Conservation (phyloP, 2,888 invertebrate species). For the Sinopyrophorus schimmeli region DNA sequence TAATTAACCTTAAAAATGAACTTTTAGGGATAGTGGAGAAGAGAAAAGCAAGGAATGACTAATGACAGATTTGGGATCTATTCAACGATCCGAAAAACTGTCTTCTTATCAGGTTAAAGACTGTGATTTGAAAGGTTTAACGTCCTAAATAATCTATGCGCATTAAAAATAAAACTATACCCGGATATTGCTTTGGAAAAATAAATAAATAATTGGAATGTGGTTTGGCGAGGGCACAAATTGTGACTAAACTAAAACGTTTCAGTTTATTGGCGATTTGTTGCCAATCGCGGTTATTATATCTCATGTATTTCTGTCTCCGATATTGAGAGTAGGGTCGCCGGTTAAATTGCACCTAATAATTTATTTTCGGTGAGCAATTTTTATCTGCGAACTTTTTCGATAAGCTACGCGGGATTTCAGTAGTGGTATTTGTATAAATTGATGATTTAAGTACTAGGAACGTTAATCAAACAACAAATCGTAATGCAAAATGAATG, state of each 20-base stretch:
- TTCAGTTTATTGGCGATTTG: conserved; percentile 25
- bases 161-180: too few relatives aligned
- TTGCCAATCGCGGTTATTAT: conserved; percentile 19
- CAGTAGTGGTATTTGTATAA: conserved; percentile 4
- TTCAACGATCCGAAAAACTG: conserved; percentile 18
- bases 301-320: conserved; percentile 18
- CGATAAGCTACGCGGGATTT: too few relatives aligned
- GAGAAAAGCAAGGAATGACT: conserved; percentile 10
- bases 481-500: too few relatives aligned
- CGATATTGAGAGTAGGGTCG: conserved; percentile 8
- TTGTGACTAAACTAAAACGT: conserved; percentile 9
- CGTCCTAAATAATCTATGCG: too few relatives aligned
- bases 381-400: conserved; percentile 18
- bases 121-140: too few relatives aligned
- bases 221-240: conserved; percentile 10
- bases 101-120: conserved; percentile 22
- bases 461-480: too few relatives aligned
- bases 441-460: too few relatives aligned
- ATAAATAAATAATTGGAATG: too few relatives aligned
- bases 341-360: conserved; percentile 14
- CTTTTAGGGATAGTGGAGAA: neutral
- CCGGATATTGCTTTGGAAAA: too few relatives aligned
- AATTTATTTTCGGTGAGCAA: conserved; percentile 13
- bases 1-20: conserved; percentile 14
- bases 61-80: conserved; percentile 24